Evolutionary conservation across 2,113 vertebrate species (phyloP), one percentile per base, ranked within the genome.

Genomic region (Gracilinanus agilis): DNA sequence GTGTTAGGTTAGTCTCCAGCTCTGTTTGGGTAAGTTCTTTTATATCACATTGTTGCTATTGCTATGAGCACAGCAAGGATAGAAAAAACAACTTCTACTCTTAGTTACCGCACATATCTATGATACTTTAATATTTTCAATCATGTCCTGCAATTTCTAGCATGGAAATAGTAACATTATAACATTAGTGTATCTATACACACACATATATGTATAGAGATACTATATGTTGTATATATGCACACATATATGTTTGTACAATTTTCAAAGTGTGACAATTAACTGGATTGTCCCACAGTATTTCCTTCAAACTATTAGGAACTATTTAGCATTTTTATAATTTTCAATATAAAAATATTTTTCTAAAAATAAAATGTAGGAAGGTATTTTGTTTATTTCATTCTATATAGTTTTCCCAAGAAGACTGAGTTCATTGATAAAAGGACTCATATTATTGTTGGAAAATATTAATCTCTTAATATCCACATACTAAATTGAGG

Each of bases 381-480:
- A 67, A 40, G 34, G 7, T 23, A 21, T 83, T 83, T 21, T 3
- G n/a, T 83, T 23, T 40, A 40, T 40, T 6, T 83, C n/a, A 40
- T 83, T 40, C 5, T 83, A 21, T 23, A 83, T 1, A 75, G 4
- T 7, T n/a, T 40, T 83, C 6, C n/a, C 40, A 40, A 83, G n/a
- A 40, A 23, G 19, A 12, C 40, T 83, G 34, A 83, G 2, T 40
- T 23, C 21, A 40, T 83, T 83, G 16, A 19, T 23, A 83, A 83
- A 3, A 40, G 0, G 21, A 23, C 19, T 0, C 40, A 40, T 1
- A 90, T 49, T 94, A 67, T 61, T 94, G 21, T 92, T 88, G 16
- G 10, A 4, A 94, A 94, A 95, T 40, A 21, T 83, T 23, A 40
- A 92, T 44, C 24, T 95, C 97, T 10, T 91, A 44, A 93, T 55